Base-by-base conservation (phyloP, 2,888 invertebrate genomes). In the Drosophila atripex region DNA sequence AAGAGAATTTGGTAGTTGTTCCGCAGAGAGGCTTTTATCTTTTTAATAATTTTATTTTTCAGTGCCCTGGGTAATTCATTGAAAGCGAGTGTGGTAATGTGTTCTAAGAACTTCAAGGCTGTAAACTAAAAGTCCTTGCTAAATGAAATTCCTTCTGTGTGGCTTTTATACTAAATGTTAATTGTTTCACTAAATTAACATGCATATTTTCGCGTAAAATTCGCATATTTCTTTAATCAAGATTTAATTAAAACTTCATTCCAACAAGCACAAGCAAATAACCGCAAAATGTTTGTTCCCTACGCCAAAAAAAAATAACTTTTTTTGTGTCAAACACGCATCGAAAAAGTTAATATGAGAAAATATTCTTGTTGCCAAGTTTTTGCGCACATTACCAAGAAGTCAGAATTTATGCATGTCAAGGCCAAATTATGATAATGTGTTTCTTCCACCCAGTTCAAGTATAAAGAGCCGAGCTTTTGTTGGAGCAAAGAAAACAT, bases 391-490 rank as follows among this genome's bases (percentile, higher is more conserved):
- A 51, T 55, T 49, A 41, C 25, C 51, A 52, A 35, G 51, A 70
- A 68, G 71, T 72, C 73, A 50, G 54, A 70, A 78, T 80, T 84
- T 69, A 86, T 84, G 85, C 47, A 66, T 32, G 59, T 25, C 64
- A 53, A 56, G 61, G 53, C 45, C 45, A 60, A 78, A 73, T 68
- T 73, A 68, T 66, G 63, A 73, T 71, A 64, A 71, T 71, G 68
- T 51, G 64, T 18, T 16, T 18, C 18, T 1, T 9, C 9, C 50
- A 6, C 35, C 50, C 23, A 18, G 0, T 0, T n/a, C 16, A 28
- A 9, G 8, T 25, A 16, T 50, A 7, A 6, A 35, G 5, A n/a
- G 6, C 7, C n/a, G n/a, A 21, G 30, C 30, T 16, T 53, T 23
- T 53, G 25, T 28, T 21, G 14, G 32, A 12, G 28, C 43, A 45